A percentile compares a stretch with the other conserved stretches of the same genome.
Conservation (phyloP, 1,140 invertebrate species). For the Drosophila asahinai region DNA sequence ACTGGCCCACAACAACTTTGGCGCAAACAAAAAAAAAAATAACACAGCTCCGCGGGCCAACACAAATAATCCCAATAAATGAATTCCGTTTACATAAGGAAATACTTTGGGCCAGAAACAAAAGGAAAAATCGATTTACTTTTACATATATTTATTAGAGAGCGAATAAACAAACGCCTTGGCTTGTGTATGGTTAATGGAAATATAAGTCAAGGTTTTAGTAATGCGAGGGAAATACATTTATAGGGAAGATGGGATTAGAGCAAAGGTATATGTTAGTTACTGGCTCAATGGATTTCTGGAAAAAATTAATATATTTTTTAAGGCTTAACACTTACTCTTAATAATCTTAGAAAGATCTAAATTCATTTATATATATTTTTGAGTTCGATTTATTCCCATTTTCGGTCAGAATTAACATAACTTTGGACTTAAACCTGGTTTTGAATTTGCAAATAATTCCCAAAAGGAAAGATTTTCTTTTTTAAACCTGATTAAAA, state of each 20-base stretch:
- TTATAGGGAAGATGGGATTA: background rate
- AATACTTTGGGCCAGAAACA: constrained; percentile 50
- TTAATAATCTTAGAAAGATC: background rate
- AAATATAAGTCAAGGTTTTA: background rate
- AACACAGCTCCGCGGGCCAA: constrained; percentile 29
- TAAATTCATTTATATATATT: too few species aligned
- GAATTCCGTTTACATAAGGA: constrained; percentile 62
- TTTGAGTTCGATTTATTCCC: too few species aligned
- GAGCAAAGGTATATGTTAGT: too few species aligned
- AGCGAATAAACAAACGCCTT: constrained; percentile 5
- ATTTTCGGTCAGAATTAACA: too few species aligned
- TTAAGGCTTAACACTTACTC: background rate
- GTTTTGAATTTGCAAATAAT: background rate
- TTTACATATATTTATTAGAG: constrained; percentile 27
- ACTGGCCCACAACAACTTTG: constrained; percentile 39
- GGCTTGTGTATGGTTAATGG: background rate
- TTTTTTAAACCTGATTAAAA: background rate
- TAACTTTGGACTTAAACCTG: too few species aligned
- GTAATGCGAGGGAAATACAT: background rate
- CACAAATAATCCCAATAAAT: constrained; percentile 49
- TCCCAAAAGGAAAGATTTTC: too few species aligned
- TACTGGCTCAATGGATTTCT: accelerated
- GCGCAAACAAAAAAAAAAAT: constrained; percentile 26
- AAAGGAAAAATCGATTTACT: constrained; percentile 49
- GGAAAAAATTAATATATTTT: background rate